phyloP scores from a whole-genome alignment of 2,888 invertebrate genomes.

The Meghimatium bilineatum region DNA sequence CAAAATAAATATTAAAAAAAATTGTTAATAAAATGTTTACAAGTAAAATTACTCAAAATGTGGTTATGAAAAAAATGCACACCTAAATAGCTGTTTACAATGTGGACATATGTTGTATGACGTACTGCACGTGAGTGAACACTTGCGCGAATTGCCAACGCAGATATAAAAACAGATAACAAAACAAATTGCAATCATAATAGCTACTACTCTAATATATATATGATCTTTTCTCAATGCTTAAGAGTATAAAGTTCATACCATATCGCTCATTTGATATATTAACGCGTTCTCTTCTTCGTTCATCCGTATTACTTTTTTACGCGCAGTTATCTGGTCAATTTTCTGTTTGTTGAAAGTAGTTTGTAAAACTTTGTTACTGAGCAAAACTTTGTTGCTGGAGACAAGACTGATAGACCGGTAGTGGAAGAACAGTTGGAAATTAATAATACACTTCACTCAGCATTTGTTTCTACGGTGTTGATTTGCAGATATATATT shows the following conservation, averaged over 20 bases:
- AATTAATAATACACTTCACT: too few species aligned
- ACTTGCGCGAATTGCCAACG: neutral
- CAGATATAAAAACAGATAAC: neutral
- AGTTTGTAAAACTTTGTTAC: too few species aligned
- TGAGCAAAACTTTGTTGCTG: too few species aligned
- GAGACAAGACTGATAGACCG: too few species aligned
- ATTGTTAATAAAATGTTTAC: too few species aligned
- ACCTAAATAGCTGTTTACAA: neutral
- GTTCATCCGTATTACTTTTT: neutral
- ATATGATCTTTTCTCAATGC: neutral
- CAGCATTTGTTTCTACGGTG: neutral
- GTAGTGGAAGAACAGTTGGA: too few species aligned
- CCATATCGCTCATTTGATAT: neutral
- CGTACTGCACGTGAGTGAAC: conserved; percentile 26
- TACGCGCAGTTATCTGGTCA: conserved; percentile 4
- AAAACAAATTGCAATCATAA: neutral
- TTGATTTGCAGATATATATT: neutral
- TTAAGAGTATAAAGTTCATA: neutral
- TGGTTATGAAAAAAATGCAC: too few species aligned
- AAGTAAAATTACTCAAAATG: too few species aligned
- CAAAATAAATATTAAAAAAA: too few species aligned
- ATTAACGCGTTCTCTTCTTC: neutral
- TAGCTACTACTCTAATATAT: neutral
- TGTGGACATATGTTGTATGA: conserved; percentile 17
- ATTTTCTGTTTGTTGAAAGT: neutral